These are phyloP conservation scores for Epsilonema sp. DNA, from an alignment of 2,888 invertebrate genomes.

Conservation along the genomic window DNA sequence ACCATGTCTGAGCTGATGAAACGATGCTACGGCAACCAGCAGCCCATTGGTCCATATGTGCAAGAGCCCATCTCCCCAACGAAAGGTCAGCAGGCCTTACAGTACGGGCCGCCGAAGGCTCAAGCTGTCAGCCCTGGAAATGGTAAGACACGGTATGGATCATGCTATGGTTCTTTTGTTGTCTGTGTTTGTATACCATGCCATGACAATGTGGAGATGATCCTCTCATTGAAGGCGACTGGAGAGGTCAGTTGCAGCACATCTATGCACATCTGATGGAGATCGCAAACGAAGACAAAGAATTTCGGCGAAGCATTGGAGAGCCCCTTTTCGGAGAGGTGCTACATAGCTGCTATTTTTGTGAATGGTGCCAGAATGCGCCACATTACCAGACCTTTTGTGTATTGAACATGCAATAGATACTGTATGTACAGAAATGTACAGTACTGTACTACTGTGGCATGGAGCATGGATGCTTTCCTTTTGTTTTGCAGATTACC, in stretches of 20 bases:
- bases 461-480: background rate
- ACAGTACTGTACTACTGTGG: no score
- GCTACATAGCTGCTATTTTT: no score
- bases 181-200: no score
- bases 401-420: background rate
- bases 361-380: no score
- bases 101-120: no score
- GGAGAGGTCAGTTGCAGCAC: slow-evolving; percentile 29
- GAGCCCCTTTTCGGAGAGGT: slow-evolving; percentile 26
- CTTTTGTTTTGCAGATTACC: slow-evolving; percentile 19
- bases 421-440: no score
- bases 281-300: slow-evolving; percentile 21
- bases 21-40: background rate
- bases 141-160: no score
- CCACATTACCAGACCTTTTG: no score
- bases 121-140: no score
- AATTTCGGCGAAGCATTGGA: slow-evolving; percentile 24
- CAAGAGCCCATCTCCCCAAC: background rate
- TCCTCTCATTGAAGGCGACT: slow-evolving; percentile 30
- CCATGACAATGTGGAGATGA: no score
- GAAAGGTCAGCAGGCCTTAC: no score
- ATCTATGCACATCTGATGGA: slow-evolving; percentile 30
- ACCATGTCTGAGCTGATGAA: background rate
- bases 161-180: no score
- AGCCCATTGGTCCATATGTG: background rate